A percentile compares a stretch with the other conserved stretches of the same genome.
Conservation (phyloP, 37 sponge, comb jelly and placozoan genomes). For the Diacarnus erythraeanus region DNA sequence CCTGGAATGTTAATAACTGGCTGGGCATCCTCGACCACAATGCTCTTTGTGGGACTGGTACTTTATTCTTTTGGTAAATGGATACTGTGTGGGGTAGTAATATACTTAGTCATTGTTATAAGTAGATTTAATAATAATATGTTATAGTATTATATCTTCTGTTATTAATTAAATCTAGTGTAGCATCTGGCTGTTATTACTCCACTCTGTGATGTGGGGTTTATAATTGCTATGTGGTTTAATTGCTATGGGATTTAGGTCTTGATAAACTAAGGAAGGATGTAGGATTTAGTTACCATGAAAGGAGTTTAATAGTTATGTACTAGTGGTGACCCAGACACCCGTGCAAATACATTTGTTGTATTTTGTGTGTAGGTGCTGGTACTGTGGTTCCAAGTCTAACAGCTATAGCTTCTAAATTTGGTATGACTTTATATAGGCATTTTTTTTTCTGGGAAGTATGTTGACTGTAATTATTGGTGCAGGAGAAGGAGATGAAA, state of each 20-base stretch:
- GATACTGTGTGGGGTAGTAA: too few relatives aligned
- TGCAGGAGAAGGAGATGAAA: constrained; percentile 79
- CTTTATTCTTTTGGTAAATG: constrained; percentile 84
- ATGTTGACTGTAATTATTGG: neutral
- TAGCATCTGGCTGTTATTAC: too few relatives aligned
- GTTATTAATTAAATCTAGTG: too few relatives aligned
- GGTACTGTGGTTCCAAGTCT: constrained; percentile 80
- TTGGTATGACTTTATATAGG: constrained; percentile 43
- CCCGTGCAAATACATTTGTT: neutral
- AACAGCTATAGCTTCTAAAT: constrained; percentile 78
- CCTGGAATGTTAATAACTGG: constrained; percentile 82
- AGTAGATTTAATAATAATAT: too few relatives aligned
- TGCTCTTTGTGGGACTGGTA: constrained; percentile 71
- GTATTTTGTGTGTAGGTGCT: constrained; percentile 47
- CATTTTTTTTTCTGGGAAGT: neutral
- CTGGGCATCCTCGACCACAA: constrained; percentile 31
- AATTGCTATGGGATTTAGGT: too few relatives aligned
- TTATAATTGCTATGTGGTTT: too few relatives aligned
- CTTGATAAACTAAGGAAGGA: too few relatives aligned
- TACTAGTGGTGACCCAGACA: neutral
- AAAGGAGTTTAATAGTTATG: too few relatives aligned
- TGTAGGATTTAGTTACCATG: too few relatives aligned
- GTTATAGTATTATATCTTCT: too few relatives aligned
- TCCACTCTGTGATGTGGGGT: too few relatives aligned
- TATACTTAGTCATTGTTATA: too few relatives aligned